These are phyloP conservation scores for Gallinago undulata DNA, from an alignment of 2,113 vertebrate genomes.

Conservation along the genomic window DNA sequence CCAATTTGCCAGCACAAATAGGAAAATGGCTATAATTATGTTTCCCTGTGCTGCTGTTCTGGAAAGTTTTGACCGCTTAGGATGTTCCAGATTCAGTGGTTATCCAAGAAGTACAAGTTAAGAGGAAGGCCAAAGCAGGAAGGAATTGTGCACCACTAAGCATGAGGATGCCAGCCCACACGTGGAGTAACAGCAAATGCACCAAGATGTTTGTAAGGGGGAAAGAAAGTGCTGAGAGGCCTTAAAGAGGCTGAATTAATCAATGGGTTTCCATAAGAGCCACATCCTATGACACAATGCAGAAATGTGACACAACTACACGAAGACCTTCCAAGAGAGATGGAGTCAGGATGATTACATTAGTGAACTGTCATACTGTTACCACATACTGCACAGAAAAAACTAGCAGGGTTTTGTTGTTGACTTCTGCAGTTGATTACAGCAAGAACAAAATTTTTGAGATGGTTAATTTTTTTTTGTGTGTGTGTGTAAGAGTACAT, in stretches of 20 bases:
- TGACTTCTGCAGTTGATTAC: not conserved
- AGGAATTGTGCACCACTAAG: conserved; percentile 37
- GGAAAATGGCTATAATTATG: conserved; percentile 34
- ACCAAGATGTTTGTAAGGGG: not conserved
- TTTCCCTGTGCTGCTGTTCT: conserved; percentile 32
- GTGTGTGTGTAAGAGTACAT: not conserved
- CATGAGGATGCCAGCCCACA: not conserved
- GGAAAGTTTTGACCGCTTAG: conserved; percentile 66
- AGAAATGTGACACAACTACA: not conserved
- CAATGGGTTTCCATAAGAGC: not conserved
- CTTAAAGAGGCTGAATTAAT: not conserved
- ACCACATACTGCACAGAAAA: not conserved
- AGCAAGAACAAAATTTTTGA: not conserved
- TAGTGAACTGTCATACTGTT: not conserved
- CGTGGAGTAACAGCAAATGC: not conserved
- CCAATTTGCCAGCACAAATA: conserved; percentile 67
- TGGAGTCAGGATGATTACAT: not conserved
- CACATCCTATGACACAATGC: not conserved
- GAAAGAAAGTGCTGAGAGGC: conserved; percentile 4
- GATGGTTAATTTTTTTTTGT: no score
- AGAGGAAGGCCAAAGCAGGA: not conserved
- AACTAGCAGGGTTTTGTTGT: not conserved
- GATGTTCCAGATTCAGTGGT: conserved; percentile 30
- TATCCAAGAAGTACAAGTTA: conserved; percentile 26
- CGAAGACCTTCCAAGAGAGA: not conserved